Evolutionary conservation across 2,888 invertebrate genomes (phyloP).

Genomic region (Oscheius sp.): DNA sequence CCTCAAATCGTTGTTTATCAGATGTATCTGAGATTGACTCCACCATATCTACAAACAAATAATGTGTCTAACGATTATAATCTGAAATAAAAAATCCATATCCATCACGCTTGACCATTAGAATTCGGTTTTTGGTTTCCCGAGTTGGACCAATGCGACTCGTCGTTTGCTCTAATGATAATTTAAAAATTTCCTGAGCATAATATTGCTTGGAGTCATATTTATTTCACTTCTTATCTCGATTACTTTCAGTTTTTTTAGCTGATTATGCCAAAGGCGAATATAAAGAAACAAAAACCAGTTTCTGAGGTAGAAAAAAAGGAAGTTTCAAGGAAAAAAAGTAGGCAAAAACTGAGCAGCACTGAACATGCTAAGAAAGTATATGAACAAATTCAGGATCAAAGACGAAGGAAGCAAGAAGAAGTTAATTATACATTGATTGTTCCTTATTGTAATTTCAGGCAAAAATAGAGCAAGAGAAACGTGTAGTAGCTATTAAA

Average conservation of each 20-base stretch:
- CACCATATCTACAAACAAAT: slow-evolving; percentile 49
- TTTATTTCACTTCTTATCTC: neutral
- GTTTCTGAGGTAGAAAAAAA: neutral
- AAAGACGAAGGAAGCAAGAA: neutral
- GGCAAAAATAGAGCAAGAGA: slow-evolving; percentile 1
- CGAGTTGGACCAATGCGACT: neutral
- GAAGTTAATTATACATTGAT: slow-evolving; percentile 2
- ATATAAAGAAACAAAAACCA: neutral
- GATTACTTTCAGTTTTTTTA: neutral
- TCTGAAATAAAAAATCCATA: neutral
- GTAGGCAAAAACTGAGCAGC: slow-evolving; percentile 12
- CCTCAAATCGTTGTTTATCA: slow-evolving; percentile 66
- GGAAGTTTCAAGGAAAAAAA: slow-evolving; percentile 2
- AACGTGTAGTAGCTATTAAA: neutral
- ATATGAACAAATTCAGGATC: slow-evolving; percentile 20
- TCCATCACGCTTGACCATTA: neutral
- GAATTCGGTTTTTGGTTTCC: neutral
- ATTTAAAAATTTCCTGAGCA: neutral
- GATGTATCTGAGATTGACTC: slow-evolving; percentile 65
- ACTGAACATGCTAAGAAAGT: slow-evolving; percentile 18
- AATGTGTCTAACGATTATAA: neutral
- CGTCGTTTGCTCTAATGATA: slow-evolving; percentile 1
- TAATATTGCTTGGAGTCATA: neutral
- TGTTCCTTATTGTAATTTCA: neutral
- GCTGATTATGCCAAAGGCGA: neutral